phyloP scores from a whole-genome alignment of 2,888 invertebrate genomes.

The Lasioglossum figueresi region DNA sequence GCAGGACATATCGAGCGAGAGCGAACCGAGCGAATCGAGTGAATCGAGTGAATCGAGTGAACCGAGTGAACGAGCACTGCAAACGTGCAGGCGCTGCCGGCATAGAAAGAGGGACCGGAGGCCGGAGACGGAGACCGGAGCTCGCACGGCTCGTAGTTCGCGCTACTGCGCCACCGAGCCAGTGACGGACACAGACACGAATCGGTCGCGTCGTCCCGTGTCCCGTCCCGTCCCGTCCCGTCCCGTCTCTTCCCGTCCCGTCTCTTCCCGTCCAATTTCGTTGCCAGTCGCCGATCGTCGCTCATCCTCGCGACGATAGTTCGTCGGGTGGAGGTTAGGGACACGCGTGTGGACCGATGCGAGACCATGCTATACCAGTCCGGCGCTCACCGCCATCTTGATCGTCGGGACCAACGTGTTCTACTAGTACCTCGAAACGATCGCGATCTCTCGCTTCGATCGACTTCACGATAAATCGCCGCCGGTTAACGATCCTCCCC shows the following conservation, averaged over 20 bases:
- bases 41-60: conserved; percentile 28
- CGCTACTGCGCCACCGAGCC: too few species aligned
- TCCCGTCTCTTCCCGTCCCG: conserved; percentile 10
- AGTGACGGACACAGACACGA: conserved; percentile 73
- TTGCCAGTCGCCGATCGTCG: background rate
- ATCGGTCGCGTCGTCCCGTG: conserved; percentile 63
- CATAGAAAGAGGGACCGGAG: conserved; percentile 61
- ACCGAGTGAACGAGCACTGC: conserved; percentile 53
- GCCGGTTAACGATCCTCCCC: conserved; percentile 49
- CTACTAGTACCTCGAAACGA: conserved; percentile 26
- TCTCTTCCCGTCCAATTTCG: conserved; percentile 8
- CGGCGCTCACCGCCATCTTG: conserved; percentile 57
- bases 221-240: too few species aligned
- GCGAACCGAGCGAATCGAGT: conserved; percentile 21
- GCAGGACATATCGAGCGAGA: conserved; percentile 72
- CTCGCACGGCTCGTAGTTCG: too few species aligned
- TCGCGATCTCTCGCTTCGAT: conserved; percentile 50
- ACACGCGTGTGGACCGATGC: conserved; percentile 33
- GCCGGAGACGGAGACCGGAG: conserved; percentile 19
- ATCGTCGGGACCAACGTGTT: conserved; percentile 44
- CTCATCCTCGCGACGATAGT: conserved; percentile 12
- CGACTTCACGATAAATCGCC: conserved; percentile 26
- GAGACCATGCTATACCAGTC: conserved; percentile 35
- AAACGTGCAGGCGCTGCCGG: conserved; percentile 28
- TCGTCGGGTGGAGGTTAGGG: conserved; percentile 42